Evolutionary conservation across 2,113 vertebrate species (phyloP).

Genomic region (Trogon melanurus): DNA sequence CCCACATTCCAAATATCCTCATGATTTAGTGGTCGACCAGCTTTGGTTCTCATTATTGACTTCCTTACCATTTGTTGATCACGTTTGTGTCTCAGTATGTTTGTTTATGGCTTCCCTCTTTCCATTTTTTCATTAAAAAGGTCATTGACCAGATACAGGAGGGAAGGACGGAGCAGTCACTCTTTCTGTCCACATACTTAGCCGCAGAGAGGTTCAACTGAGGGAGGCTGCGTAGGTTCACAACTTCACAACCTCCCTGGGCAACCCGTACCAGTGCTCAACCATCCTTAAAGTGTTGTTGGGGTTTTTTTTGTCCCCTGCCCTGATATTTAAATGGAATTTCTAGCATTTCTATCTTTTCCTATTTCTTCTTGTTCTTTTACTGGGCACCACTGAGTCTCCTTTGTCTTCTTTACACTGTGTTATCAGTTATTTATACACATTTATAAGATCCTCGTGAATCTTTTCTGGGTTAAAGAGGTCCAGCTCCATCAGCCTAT

Average conservation of each 20-base stretch:
- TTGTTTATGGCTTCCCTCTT: background rate
- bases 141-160: background rate
- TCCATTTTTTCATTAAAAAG: background rate
- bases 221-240: background rate
- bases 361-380: background rate
- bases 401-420: background rate
- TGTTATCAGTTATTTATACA: background rate
- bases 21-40: background rate
- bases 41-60: background rate
- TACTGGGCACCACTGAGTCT: background rate
- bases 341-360: background rate
- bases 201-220: background rate
- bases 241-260: background rate
- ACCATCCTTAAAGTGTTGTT: background rate
- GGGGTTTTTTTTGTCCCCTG: accelerated
- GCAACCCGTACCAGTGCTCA: background rate
- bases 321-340: background rate
- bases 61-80: background rate
- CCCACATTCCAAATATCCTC: background rate
- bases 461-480: background rate
- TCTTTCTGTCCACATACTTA: background rate
- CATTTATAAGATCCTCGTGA: background rate
- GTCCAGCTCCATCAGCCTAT: background rate
- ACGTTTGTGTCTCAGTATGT: background rate
- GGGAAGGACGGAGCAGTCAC: background rate